Evolutionary conservation across 2,797 vertebrate species (phyloP).

Genomic region (Orestias chungarensis): DNA sequence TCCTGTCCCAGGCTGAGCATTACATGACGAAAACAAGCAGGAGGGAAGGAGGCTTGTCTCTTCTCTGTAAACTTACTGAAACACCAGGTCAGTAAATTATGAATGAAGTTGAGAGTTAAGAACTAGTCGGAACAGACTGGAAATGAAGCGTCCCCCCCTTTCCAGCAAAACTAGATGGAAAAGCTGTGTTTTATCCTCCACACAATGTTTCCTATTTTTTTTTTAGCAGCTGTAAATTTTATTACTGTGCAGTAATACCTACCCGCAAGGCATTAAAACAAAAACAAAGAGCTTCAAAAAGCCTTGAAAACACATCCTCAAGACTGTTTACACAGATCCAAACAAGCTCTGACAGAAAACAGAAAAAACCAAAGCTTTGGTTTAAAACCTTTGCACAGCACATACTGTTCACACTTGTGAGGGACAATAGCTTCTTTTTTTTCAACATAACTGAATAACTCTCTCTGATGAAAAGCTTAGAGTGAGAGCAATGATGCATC

Average conservation of each 20-base stretch:
- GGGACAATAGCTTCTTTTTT: background rate
- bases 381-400: background rate
- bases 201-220: slow-evolving; percentile 41
- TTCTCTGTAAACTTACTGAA: slow-evolving; percentile 36
- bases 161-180: slow-evolving; percentile 9
- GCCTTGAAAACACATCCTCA: background rate
- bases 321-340: background rate
- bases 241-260: slow-evolving; percentile 20
- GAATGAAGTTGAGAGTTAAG: slow-evolving; percentile 51
- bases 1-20: slow-evolving; percentile 31
- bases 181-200: slow-evolving; percentile 12
- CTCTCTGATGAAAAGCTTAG: background rate
- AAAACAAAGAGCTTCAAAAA: background rate
- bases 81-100: slow-evolving; percentile 55
- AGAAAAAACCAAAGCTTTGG: background rate
- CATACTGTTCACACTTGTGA: background rate
- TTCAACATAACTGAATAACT: background rate
- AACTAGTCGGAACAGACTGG: slow-evolving; percentile 8
- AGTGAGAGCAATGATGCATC: too few species aligned
- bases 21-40: slow-evolving; percentile 26
- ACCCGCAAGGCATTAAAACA: background rate
- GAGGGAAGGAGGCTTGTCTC: slow-evolving; percentile 19
- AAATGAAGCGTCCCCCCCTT: background rate
- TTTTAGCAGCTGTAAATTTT: slow-evolving; percentile 55
- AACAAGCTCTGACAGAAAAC: background rate